Evolutionary conservation across 92 coral and sea anemone species (phyloP).

Genomic region (Porites divaricata): DNA sequence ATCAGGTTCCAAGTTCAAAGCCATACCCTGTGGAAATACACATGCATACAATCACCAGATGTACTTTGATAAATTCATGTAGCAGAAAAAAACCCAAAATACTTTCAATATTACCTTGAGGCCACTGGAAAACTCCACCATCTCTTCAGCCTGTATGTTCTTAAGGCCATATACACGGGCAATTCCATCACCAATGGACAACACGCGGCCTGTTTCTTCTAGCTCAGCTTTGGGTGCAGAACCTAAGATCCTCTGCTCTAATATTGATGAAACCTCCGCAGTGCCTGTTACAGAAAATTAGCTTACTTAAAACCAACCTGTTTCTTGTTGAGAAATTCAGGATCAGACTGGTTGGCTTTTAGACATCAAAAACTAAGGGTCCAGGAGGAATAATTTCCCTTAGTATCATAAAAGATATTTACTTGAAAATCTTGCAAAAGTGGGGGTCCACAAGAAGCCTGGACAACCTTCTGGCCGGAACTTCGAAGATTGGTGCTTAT

Average conservation of each 20-base stretch:
- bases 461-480: no score
- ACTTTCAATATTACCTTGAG: slow-evolving; percentile 71
- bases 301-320: background rate
- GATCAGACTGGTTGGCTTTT: no score
- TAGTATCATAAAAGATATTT: no score
- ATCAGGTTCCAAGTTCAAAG: slow-evolving; percentile 99
- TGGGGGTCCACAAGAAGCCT: no score
- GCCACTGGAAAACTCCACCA: slow-evolving; percentile 99
- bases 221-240: slow-evolving; percentile 96
- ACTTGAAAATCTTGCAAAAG: no score
- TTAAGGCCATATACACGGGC: slow-evolving; percentile 99
- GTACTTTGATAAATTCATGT: no score
- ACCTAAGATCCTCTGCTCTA: slow-evolving; percentile 96
- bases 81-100: no score
- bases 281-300: slow-evolving; percentile 67
- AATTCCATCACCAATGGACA: slow-evolving; percentile 99
- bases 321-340: no score
- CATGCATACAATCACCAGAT: background rate
- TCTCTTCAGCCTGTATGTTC: slow-evolving; percentile 99
- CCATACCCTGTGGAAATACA: slow-evolving; percentile 85
- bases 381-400: no score
- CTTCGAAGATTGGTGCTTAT: no score
- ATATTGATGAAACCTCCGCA: slow-evolving; percentile 95
- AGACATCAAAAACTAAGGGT: no score
- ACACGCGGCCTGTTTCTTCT: slow-evolving; percentile 98